phyloP scores from a whole-genome alignment of 2,113 vertebrate species.

The Pungitius pungitius region DNA sequence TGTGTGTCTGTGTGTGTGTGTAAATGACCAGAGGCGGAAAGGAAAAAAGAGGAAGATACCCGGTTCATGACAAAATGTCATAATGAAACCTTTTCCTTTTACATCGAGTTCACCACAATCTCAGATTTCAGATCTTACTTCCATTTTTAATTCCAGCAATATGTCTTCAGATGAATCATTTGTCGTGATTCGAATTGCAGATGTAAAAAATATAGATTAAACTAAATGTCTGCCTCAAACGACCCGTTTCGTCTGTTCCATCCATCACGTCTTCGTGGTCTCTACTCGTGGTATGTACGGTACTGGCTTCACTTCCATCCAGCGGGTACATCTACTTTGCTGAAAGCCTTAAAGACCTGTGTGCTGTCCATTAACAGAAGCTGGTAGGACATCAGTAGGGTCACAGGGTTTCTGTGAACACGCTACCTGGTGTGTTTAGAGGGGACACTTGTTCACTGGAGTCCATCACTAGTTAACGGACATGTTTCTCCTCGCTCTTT shows the following conservation, averaged over 20 bases:
- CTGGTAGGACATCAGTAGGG: neutral
- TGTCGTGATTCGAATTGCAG: neutral
- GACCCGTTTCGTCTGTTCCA: neutral
- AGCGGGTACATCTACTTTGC: neutral
- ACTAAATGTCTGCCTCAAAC: neutral
- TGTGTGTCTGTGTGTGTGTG: too few relatives aligned
- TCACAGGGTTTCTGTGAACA: neutral
- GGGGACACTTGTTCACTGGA: neutral
- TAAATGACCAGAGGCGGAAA: too few relatives aligned
- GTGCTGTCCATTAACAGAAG: slow-evolving; percentile 4
- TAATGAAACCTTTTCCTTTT: neutral
- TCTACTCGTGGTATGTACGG: neutral
- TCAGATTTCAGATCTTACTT: neutral
- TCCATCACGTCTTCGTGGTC: neutral
- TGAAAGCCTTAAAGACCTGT: neutral
- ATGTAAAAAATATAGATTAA: neutral
- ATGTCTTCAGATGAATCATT: neutral
- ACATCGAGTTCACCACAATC: neutral
- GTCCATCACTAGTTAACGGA: neutral
- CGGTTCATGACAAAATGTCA: too few relatives aligned
- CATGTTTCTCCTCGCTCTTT: neutral
- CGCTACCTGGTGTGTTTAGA: neutral
- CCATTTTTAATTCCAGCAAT: neutral
- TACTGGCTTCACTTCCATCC: neutral
- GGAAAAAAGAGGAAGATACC: too few relatives aligned